phyloP scores from a whole-genome alignment of 2,113 vertebrate species.

The Spilogale gracilis region DNA sequence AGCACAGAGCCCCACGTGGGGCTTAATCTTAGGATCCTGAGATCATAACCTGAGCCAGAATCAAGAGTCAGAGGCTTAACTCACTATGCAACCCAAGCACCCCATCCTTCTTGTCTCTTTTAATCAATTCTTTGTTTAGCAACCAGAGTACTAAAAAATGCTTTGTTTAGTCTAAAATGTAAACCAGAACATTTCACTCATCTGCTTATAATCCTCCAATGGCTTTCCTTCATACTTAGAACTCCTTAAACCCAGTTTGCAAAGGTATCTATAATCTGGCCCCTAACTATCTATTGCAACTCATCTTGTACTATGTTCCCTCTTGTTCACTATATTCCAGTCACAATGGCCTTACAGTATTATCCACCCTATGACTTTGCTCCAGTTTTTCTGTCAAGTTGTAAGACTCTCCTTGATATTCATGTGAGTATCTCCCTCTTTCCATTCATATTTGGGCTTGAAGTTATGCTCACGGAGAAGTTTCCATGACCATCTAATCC shows the following conservation, averaged over 20 bases:
- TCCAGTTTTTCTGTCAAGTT: constrained; percentile 18
- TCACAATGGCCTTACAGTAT: not conserved
- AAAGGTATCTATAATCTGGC: not conserved
- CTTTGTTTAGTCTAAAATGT: not conserved
- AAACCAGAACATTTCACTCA: not conserved
- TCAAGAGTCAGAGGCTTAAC: no score
- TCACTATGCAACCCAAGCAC: no score
- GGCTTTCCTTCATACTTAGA: not conserved
- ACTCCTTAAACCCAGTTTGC: not conserved
- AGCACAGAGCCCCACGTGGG: no score
- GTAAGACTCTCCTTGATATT: not conserved
- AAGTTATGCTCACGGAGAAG: constrained; percentile 6
- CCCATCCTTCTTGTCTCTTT: not conserved
- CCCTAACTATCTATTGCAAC: not conserved
- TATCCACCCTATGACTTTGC: not conserved
- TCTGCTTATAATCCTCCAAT: not conserved
- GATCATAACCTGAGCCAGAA: no score
- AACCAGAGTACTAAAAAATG: not conserved
- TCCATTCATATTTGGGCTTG: constrained; percentile 39
- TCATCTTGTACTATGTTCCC: not conserved
- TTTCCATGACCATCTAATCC: not conserved
- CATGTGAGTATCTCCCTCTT: not conserved
- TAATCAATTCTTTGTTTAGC: not conserved
- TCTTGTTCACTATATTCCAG: not conserved
- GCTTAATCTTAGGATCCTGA: no score